Conservation (phyloP, 2,113 vertebrate species). For the Strix uralensis region DNA sequence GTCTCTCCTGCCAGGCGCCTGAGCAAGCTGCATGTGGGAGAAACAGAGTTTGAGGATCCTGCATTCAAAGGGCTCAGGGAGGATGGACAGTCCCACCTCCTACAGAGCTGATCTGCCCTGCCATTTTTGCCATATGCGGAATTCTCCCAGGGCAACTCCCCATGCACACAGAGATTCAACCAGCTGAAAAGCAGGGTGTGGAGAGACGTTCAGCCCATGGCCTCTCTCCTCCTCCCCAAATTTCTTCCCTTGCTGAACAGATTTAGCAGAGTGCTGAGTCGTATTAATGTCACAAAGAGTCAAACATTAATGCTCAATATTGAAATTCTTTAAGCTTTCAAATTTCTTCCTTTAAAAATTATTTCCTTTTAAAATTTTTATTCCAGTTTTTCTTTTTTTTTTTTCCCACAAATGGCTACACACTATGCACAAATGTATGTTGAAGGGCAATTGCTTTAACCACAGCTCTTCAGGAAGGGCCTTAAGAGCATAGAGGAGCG, state of each 20-base stretch:
- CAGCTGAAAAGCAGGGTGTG: not conserved
- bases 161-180: not conserved
- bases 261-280: not conserved
- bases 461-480: not conserved
- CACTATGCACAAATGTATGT: not conserved
- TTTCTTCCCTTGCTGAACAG: not conserved
- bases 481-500: not conserved
- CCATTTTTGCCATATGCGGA: accelerated
- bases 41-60: not conserved
- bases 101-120: not conserved
- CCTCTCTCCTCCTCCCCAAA: not conserved
- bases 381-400: not conserved
- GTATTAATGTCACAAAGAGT: not conserved
- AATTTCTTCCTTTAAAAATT: not conserved
- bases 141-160: not conserved
- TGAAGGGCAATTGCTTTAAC: not conserved
- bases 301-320: not conserved
- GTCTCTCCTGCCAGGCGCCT: not conserved
- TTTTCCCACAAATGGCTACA: not conserved
- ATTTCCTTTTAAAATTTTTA: not conserved
- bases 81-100: not conserved
- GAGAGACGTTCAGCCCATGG: not conserved
- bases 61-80: not conserved
- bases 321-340: not conserved
- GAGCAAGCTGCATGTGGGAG: not conserved